Evolutionary conservation across 2,797 vertebrate genomes (phyloP), one percentile per base, ranked within the genome.

Genomic region (Phoeniculus purpureus): DNA sequence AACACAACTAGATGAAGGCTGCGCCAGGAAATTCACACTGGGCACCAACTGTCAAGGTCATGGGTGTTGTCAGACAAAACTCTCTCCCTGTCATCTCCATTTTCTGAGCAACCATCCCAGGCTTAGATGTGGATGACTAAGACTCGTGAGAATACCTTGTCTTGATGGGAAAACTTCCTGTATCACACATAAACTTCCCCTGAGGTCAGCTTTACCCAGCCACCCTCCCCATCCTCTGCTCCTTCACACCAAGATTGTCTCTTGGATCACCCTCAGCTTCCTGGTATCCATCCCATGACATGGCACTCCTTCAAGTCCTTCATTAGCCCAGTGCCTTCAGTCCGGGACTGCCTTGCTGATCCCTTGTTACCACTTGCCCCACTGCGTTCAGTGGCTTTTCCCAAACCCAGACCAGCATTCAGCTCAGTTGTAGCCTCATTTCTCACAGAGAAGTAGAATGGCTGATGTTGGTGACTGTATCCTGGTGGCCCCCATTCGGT

Each of bases 221-320:
- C 25, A 34, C 7, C 3, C 4, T 58, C 18, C 23, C 50, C 15
- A 67, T 50, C 5, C 45, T 51, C 64, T 79, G 50, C 50, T 72
- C 75, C 32, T 29, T 70, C 52, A 78, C 7, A 12, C 12, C 20
- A 31, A 55, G 27, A 11, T 1, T 1, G 17, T 29, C 22, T 14
- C 31, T 71, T 66, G 45, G 22, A n/a, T 64, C 79, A 40, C 47
- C 12, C 31, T 64, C 25, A 71, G 17, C 15, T 67, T 25, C 17
- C 31, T 60, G 4, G 7, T 82, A 51, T 59, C 17, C 32, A 47
- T 47, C 37, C 37, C 47, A 32, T 1, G 4, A 23, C 8, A 15
- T 54, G 31, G 32, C 26, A 10, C 10, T 78, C 10, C 25, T 32
- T 56, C 17, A 0, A 0, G 23, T 61, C 15, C 45, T 31, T 48